A percentile compares a stretch with the other conserved stretches of the same genome.
Conservation (phyloP, 2,888 invertebrate genomes). For the Molorchus minor region DNA sequence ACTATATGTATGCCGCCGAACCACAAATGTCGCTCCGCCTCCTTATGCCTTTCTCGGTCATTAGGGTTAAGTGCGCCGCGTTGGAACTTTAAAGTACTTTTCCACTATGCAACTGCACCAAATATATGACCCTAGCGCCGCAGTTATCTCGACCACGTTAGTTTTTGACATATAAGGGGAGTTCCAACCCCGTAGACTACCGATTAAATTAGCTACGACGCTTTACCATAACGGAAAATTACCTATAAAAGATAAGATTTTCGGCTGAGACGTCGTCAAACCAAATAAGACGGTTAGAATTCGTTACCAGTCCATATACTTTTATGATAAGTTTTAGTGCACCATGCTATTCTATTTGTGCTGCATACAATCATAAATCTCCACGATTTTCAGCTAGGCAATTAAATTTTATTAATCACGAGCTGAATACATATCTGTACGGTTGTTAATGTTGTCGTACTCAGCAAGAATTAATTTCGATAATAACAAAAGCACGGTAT, state of each 20-base stretch:
- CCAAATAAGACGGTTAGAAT: conserved; percentile 24
- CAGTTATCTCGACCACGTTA: conserved; percentile 19
- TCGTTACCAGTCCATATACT: conserved; percentile 22
- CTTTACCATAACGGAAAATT: conserved; percentile 19
- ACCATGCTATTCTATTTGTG: conserved; percentile 16
- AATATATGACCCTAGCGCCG: conserved; percentile 3
- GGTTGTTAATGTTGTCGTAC: no score
- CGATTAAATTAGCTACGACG: conserved; percentile 25
- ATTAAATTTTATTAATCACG: conserved; percentile 20
- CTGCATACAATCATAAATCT: conserved; percentile 14
- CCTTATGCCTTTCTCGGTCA: conserved; percentile 26
- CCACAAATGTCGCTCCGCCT: conserved; percentile 20
- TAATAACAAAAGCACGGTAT: no score
- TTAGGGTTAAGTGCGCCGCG: conserved; percentile 27
- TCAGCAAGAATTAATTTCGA: no score
- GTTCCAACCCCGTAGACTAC: conserved; percentile 10
- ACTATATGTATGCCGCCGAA: not conserved
- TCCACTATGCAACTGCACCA: conserved; percentile 8
- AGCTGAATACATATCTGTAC: no score
- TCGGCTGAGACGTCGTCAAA: conserved; percentile 18
- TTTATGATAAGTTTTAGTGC: conserved; percentile 26
- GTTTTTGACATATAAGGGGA: conserved; percentile 18
- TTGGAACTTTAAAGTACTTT: conserved; percentile 29
- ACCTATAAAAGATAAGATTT: conserved; percentile 25
- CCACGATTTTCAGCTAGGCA: conserved; percentile 7